phyloP scores from a whole-genome alignment of 1,140 invertebrate species.

The Anagrus nilaparvatae region DNA sequence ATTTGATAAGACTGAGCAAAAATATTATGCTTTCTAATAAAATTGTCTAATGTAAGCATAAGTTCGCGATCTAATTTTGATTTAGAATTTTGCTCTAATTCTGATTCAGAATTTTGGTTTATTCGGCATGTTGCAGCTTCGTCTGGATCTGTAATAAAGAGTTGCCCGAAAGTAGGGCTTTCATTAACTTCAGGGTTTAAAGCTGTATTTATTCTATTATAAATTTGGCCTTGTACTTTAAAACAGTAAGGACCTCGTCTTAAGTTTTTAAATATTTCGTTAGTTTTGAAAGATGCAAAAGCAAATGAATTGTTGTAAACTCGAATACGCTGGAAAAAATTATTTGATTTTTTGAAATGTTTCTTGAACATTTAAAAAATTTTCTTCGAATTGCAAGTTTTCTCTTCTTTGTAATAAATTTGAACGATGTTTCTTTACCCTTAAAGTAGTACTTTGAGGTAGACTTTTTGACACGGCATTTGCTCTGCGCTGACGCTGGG shows the following conservation, averaged over 20 bases:
- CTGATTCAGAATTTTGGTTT: no score
- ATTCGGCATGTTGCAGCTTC: slow-evolving; percentile 7
- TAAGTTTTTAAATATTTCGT: neutral
- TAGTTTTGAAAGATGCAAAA: neutral
- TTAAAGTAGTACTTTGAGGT: no score
- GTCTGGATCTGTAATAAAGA: slow-evolving; percentile 12
- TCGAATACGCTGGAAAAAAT: slow-evolving; percentile 1
- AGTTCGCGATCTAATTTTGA: slow-evolving; percentile 1
- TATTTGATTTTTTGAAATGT: no score
- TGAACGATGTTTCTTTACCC: no score
- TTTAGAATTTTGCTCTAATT: no score
- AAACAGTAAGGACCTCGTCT: neutral
- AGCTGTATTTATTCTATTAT: slow-evolving; percentile 4
- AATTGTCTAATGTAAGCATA: slow-evolving; percentile 5
- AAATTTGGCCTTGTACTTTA: slow-evolving; percentile 4
- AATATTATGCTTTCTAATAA: slow-evolving; percentile 9
- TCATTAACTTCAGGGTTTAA: neutral
- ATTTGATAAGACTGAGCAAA: slow-evolving; percentile 9
- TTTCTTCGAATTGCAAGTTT: no score
- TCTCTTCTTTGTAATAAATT: no score
- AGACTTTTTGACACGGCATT: no score
- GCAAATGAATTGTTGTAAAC: slow-evolving; percentile 1
- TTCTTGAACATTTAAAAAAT: no score
- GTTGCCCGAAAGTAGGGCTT: slow-evolving; percentile 7
- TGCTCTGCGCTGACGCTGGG: no score